Percentiles rank a stretch among this genome's conserved stretches.
phyloP scores from a whole-genome alignment of 2,797 vertebrate genomes.

The Catamblyrhynchus diadema region DNA sequence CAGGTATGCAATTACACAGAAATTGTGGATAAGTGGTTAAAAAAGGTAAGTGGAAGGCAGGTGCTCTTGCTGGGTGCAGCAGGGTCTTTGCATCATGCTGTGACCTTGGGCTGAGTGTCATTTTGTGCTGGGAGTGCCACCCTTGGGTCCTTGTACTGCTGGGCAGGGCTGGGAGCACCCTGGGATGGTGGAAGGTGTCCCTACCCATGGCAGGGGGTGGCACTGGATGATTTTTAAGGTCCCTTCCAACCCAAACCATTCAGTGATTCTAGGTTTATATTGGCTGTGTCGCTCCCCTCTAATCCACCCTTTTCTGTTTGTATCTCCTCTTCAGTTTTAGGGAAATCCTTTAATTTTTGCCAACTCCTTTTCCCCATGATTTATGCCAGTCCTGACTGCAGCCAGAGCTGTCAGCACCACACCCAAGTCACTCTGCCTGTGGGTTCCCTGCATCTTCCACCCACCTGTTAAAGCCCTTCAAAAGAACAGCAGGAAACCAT shows the following conservation, averaged over 20 bases:
- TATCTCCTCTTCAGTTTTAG: not conserved
- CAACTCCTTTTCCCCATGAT: not conserved
- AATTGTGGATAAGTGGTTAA: not conserved
- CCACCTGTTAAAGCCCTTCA: not conserved
- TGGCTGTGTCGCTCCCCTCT: not conserved
- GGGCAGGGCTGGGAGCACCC: not conserved
- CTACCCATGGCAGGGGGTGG: not conserved
- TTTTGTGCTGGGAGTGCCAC: not conserved
- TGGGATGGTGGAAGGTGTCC: accelerated
- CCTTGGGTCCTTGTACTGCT: not conserved
- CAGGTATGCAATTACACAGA: not conserved
- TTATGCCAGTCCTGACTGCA: not conserved
- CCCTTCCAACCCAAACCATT: not conserved
- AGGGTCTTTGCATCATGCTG: not conserved
- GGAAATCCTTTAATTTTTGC: not conserved
- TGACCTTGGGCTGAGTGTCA: not conserved
- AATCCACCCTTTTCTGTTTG: not conserved
- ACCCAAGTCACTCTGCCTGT: not conserved
- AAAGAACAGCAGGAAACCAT: not conserved
- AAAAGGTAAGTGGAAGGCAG: not conserved
- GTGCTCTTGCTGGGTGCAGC: not conserved
- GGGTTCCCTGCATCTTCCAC: not conserved
- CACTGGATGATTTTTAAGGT: not conserved
- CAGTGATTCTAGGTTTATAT: too few relatives aligned
- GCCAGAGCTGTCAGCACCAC: not conserved